Percentiles rank a stretch among this genome's conserved stretches.
phyloP scores from a whole-genome alignment of 2,888 invertebrate genomes.

The Lasius platythorax region DNA sequence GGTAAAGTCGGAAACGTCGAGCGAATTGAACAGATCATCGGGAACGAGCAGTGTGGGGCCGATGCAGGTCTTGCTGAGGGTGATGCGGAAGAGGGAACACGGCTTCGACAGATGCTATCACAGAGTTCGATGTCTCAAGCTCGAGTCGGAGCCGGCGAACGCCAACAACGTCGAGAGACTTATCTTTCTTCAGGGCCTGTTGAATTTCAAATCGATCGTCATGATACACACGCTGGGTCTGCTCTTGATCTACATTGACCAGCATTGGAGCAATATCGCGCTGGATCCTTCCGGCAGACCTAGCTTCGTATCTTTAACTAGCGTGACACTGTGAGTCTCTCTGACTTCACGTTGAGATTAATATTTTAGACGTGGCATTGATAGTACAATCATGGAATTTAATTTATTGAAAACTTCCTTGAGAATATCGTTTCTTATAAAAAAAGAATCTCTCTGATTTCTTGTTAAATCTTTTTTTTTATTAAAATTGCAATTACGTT shows the following conservation, averaged over 20 bases:
- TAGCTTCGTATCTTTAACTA: constrained; percentile 56
- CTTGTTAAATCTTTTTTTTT: not conserved
- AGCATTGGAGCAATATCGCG: constrained; percentile 88
- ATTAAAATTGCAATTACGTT: not conserved
- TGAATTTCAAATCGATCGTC: constrained; percentile 89
- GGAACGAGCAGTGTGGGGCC: constrained; percentile 50
- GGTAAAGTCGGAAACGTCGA: constrained; percentile 76
- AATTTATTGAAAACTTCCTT: not conserved
- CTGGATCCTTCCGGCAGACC: constrained; percentile 86
- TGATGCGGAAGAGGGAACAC: constrained; percentile 88
- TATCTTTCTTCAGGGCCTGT: constrained; percentile 88
- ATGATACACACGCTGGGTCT: constrained; percentile 91
- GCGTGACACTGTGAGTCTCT: constrained; percentile 63
- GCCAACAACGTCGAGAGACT: constrained; percentile 87
- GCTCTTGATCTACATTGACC: constrained; percentile 90
- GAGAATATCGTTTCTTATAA: not conserved
- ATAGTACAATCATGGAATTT: not conserved
- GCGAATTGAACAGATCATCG: constrained; percentile 67
- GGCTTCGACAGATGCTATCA: constrained; percentile 88
- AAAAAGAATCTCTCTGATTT: not conserved
- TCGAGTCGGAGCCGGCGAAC: constrained; percentile 87
- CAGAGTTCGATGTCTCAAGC: constrained; percentile 87
- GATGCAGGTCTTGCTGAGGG: constrained; percentile 83
- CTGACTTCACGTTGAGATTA: not conserved
- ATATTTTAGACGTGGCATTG: not conserved